These are phyloP conservation scores for Amblyopsis hoosieri DNA, from an alignment of 2,797 vertebrate genomes.

Conservation along the genomic window DNA sequence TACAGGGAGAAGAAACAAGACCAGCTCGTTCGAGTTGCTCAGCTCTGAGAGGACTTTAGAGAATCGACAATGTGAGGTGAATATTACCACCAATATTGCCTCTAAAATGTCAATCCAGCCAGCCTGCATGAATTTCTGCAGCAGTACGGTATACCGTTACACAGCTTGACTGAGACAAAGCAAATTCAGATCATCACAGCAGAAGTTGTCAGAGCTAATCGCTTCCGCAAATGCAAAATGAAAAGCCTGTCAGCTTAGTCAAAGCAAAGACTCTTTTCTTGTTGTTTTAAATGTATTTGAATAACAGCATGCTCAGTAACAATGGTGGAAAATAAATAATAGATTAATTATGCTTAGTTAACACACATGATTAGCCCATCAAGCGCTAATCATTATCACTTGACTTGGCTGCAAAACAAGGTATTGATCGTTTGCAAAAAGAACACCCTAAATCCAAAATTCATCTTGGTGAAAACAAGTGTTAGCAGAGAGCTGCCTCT, in stretches of 20 bases:
- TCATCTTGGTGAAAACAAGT: constrained; percentile 1
- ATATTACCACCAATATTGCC: constrained; percentile 2
- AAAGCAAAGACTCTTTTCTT: not conserved
- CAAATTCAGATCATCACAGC: constrained; percentile 6
- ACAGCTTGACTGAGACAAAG: constrained; percentile 17
- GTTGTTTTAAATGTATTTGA: constrained; percentile 5
- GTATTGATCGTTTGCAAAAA: not conserved
- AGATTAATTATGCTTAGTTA: not conserved
- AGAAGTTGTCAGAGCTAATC: constrained; percentile 8
- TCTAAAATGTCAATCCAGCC: not conserved
- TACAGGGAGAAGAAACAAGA: constrained; percentile 1
- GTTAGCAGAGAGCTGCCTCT: not conserved
- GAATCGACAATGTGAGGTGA: not conserved
- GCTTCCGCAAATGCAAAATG: constrained; percentile 21
- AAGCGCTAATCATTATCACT: not conserved
- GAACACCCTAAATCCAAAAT: not conserved
- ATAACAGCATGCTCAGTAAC: not conserved
- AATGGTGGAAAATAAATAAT: not conserved
- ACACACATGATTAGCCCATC: not conserved
- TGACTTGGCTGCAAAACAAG: not conserved
- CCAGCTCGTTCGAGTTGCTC: not conserved
- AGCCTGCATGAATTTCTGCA: constrained; percentile 1
- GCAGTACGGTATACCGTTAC: constrained; percentile 8
- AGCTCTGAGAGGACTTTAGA: not conserved
- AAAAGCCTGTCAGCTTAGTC: constrained; percentile 11